Evolutionary conservation across 2,888 invertebrate genomes (phyloP).

Genomic region (Drosophila algonquin): DNA sequence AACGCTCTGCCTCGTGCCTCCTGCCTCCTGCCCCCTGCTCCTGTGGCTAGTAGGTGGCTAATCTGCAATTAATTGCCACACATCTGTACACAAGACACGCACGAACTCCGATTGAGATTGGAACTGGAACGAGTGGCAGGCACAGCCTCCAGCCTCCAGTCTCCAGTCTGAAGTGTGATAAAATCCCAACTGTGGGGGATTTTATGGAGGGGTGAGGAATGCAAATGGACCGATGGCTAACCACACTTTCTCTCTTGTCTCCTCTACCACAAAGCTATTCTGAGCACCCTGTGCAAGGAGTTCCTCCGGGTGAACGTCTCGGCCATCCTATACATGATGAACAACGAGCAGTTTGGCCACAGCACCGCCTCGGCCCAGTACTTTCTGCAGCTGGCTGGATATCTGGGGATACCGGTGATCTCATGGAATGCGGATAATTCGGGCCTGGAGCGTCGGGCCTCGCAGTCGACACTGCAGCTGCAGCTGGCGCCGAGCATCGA

Average conservation of each 20-base stretch:
- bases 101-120: conserved; percentile 39
- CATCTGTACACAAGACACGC: conserved; percentile 64
- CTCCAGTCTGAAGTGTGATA: neutral
- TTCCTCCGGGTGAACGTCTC: conserved; percentile 95
- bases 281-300: conserved; percentile 94
- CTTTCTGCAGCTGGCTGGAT: conserved; percentile 95
- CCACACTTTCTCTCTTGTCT: neutral
- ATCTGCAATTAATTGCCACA: conserved; percentile 77
- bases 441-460: conserved; percentile 91
- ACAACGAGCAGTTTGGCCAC: conserved; percentile 96
- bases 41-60: conserved; percentile 54
- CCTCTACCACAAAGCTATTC: conserved; percentile 87
- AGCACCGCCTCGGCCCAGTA: conserved; percentile 97
- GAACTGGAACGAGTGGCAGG: neutral
- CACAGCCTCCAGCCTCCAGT: too few relatives aligned
- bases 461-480: conserved; percentile 94
- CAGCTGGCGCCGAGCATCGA: conserved; percentile 98
- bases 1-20: conserved; percentile 16
- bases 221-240: neutral
- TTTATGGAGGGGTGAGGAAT: conserved; percentile 4
- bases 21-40: neutral
- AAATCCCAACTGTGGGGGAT: neutral
- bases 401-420: conserved; percentile 97
- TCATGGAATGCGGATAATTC: conserved; percentile 99
- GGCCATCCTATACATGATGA: conserved; percentile 97